Percentiles rank a stretch among this genome's conserved stretches.
phyloP scores from a whole-genome alignment of 2,888 invertebrate species.

The Prosopocoilus inquinatus region DNA sequence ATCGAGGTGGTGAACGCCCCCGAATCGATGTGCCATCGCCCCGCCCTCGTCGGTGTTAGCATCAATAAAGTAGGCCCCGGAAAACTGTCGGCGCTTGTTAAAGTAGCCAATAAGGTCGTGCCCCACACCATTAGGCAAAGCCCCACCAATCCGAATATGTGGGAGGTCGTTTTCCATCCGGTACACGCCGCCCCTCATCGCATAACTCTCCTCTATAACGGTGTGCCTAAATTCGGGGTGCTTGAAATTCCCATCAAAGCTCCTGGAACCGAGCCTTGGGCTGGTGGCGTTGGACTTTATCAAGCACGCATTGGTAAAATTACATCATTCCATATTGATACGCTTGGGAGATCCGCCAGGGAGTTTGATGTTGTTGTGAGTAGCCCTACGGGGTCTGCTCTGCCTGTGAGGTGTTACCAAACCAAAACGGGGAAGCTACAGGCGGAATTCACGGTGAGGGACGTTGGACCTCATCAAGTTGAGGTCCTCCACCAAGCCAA shows the following conservation, averaged over 20 bases:
- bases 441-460: slow-evolving; percentile 88
- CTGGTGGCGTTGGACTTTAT: slow-evolving; percentile 78
- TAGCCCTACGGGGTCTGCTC: slow-evolving; percentile 48
- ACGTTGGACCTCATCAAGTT: slow-evolving; percentile 64
- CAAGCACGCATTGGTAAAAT: slow-evolving; percentile 80
- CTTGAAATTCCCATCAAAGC: slow-evolving; percentile 52
- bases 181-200: slow-evolving; percentile 83
- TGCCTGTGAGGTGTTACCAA: slow-evolving; percentile 77
- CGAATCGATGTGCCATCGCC: slow-evolving; percentile 77
- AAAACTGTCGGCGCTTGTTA: slow-evolving; percentile 74
- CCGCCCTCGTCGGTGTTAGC: slow-evolving; percentile 73
- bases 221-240: slow-evolving; percentile 66
- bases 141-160: slow-evolving; percentile 67
- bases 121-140: slow-evolving; percentile 77
- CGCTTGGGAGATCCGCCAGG: slow-evolving; percentile 77
- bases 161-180: slow-evolving; percentile 87
- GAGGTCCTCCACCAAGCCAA: slow-evolving; percentile 90
- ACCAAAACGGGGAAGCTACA: slow-evolving; percentile 93
- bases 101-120: slow-evolving; percentile 78
- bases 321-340: slow-evolving; percentile 86
- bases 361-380: slow-evolving; percentile 89
- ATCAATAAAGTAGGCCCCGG: slow-evolving; percentile 74
- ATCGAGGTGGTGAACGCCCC: slow-evolving; percentile 47
- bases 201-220: slow-evolving; percentile 83
- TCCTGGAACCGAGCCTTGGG: slow-evolving; percentile 54